phyloP scores from a whole-genome alignment of 2,113 vertebrate genomes.

The Menura novaehollandiae region DNA sequence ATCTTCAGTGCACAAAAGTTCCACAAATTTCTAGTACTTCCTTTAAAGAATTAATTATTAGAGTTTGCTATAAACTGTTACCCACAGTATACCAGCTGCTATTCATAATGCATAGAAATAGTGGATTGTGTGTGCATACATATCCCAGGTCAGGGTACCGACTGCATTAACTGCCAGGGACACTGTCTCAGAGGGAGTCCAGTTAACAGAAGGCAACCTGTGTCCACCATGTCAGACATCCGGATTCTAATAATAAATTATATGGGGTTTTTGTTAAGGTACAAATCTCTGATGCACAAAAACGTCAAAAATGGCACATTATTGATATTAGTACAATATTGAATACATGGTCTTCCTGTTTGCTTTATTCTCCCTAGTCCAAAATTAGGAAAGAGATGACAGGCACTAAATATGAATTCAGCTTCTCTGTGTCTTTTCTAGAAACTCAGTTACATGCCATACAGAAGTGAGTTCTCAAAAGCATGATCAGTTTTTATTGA shows the following conservation, averaged over 20 bases:
- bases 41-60: not conserved
- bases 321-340: not conserved
- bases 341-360: not conserved
- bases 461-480: not conserved
- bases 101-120: not conserved
- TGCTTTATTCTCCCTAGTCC: not conserved
- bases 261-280: fast-evolving
- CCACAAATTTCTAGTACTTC: not conserved
- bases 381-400: not conserved
- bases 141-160: not conserved
- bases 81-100: not conserved
- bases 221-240: not conserved
- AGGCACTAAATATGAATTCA: not conserved
- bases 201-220: not conserved
- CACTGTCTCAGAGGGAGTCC: not conserved
- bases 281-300: not conserved
- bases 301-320: not conserved
- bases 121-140: not conserved
- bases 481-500: not conserved
- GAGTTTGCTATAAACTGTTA: not conserved
- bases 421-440: not conserved
- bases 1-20: not conserved
- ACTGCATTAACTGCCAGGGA: not conserved
- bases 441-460: not conserved
- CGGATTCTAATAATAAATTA: not conserved